Conservation (phyloP, 2,888 invertebrate genomes). For the Daptonema setosum region DNA sequence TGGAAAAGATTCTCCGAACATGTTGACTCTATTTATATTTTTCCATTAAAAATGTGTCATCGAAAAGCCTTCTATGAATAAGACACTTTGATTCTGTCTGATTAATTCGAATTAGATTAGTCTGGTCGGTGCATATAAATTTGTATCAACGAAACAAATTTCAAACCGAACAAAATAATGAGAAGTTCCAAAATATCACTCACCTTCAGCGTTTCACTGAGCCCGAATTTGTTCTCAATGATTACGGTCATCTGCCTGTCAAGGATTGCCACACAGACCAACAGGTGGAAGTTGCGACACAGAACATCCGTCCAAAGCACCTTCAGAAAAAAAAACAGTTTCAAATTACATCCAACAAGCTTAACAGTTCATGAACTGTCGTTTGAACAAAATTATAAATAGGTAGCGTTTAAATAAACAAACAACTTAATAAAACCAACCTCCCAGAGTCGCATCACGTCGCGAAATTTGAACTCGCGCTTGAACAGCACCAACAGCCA, state of each 20-base stretch:
- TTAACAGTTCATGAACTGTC: slow-evolving; percentile 7
- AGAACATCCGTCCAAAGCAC: slow-evolving; percentile 74
- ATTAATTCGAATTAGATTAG: no score
- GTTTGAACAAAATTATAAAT: slow-evolving; percentile 94
- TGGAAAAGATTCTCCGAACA: no score
- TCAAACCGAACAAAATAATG: no score
- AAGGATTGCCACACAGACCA: slow-evolving; percentile 76
- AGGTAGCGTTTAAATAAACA: no score
- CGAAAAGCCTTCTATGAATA: no score
- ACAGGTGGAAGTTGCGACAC: slow-evolving; percentile 75
- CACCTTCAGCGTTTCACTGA: slow-evolving; percentile 82
- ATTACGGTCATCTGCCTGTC: slow-evolving; percentile 64
- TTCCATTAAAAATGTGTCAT: no score
- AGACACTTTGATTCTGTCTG: no score
- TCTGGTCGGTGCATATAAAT: no score
- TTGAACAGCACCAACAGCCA: slow-evolving; percentile 92
- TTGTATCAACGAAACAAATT: no score
- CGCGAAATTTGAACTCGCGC: slow-evolving; percentile 60
- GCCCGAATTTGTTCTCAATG: slow-evolving; percentile 74
- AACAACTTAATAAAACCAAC: no score
- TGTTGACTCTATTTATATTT: no score
- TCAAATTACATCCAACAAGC: background rate
- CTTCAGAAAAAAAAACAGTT: slow-evolving; percentile 31
- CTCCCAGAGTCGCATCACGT: slow-evolving; percentile 48
- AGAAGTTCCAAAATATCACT: background rate